Evolutionary conservation across 1,140 invertebrate genomes (phyloP).

Genomic region (Polypedilum pembai): DNA sequence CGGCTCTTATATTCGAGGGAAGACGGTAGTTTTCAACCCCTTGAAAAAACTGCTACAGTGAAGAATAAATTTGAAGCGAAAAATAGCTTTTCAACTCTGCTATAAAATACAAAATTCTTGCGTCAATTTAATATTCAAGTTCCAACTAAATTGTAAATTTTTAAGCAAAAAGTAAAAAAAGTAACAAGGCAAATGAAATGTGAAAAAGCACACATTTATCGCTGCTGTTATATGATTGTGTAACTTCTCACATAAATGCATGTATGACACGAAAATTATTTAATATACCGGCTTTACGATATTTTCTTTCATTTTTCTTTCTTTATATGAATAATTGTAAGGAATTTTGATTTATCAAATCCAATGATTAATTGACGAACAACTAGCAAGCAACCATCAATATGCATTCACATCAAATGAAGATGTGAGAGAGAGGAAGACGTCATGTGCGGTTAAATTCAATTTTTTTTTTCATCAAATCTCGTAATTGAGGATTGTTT

Average conservation of each 20-base stretch:
- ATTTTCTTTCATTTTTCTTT: not conserved
- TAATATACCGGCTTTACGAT: not conserved
- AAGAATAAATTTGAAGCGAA: too few species aligned
- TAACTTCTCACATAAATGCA: conserved; percentile 10
- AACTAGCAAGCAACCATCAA: not conserved
- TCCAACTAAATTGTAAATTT: too few species aligned
- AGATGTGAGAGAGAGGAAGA: not conserved
- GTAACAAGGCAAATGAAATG: not conserved
- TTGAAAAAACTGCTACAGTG: too few species aligned
- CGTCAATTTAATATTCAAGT: too few species aligned
- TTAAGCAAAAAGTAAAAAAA: too few species aligned
- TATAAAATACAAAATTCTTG: too few species aligned
- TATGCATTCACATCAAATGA: conserved; percentile 12
- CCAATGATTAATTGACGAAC: conserved; percentile 12
- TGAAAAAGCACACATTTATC: not conserved
- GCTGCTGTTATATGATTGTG: conserved; percentile 4
- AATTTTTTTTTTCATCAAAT: not conserved
- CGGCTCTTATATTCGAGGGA: too few species aligned
- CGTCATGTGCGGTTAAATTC: not conserved
- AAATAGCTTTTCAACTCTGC: too few species aligned
- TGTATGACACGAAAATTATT: conserved; percentile 19
- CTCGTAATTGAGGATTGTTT: conserved; percentile 12
- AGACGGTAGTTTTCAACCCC: too few species aligned
- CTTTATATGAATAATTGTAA: not conserved
- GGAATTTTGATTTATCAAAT: conserved; percentile 19